Base-by-base conservation (phyloP, 1,140 invertebrate species). In the Dysdera silvatica region DNA sequence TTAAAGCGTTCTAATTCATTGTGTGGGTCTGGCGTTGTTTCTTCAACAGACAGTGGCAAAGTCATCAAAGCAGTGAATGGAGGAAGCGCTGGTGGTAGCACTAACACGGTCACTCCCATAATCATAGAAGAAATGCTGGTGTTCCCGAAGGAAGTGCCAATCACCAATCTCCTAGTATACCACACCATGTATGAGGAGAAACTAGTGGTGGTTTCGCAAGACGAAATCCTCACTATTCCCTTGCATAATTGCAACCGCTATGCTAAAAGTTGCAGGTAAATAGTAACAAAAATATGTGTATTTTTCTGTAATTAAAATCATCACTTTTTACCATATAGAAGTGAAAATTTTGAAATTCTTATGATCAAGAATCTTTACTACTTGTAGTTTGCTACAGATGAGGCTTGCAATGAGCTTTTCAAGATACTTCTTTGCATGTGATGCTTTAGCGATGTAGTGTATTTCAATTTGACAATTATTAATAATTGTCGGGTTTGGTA, bases 61-160 rank as follows among this genome's bases (percentile, higher is more conserved):
- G 85, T 97, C 37, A 82, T 96, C 62, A 97, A 95, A 77, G 85
- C 88, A 16, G 83, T 95, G 18, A 96, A 94, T 74, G 83, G 87
- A 20, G 47, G 67, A 55, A 61, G 59, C 80, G 83, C 87, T 20
- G 77, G 28, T 80, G 82, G 75, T 85, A 53, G 85, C 1, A 82
- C 84, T 69, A 82, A 88, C 65, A 82, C 84, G 37, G 88, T 91
- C 0, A 84, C 84, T 60, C 85, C 87, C 2, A 82, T 89, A 43
- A 81, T 94, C 16, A 85, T 93, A 66, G 90, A 91, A 59, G 88
- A 92, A 75, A 84, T 89, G 59, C 83, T 85, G 73, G 84, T 93
- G 1, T 81, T 92, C 66, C 80, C 83, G 1, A 78, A 79, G 37
- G 81, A 83, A 10, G 79, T 82, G 2, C 84, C 91, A 12, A 82